These are phyloP conservation scores for Tipula lateralis DNA, from an alignment of 2,888 invertebrate genomes.

Conservation along the genomic window DNA sequence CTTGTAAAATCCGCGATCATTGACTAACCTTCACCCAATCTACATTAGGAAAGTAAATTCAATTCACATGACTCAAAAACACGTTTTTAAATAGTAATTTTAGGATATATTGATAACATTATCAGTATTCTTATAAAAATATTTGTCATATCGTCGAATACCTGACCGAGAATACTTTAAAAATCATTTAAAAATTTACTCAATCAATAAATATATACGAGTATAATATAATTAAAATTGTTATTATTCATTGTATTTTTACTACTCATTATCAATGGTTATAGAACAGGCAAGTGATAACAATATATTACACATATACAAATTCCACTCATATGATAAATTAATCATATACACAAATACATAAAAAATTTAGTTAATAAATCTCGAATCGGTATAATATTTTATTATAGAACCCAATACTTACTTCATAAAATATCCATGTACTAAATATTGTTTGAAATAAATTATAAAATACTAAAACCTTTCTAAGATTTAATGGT, in stretches of 20 bases:
- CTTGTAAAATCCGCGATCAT: background rate
- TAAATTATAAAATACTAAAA: slow-evolving; percentile 82
- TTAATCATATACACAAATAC: background rate
- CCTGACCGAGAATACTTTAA: background rate
- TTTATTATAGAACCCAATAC: slow-evolving; percentile 39
- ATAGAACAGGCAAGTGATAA: background rate
- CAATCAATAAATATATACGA: background rate
- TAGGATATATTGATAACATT: background rate
- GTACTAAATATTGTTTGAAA: slow-evolving; percentile 84
- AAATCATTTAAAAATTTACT: background rate
- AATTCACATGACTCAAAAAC: background rate
- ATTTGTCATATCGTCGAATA: background rate
- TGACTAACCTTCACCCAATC: background rate
- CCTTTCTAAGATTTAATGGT: slow-evolving; percentile 73
- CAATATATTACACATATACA: background rate
- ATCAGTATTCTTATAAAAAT: background rate
- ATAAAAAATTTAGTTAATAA: background rate
- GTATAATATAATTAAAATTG: no score
- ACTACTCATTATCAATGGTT: background rate
- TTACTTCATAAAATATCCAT: slow-evolving; percentile 90
- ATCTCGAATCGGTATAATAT: background rate
- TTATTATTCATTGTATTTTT: background rate
- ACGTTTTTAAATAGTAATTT: background rate
- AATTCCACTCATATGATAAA: background rate
- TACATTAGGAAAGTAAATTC: background rate